These are phyloP conservation scores for Tokudaia tokunoshimensis DNA, from an alignment of 2,797 vertebrate species.

Conservation along the genomic window DNA sequence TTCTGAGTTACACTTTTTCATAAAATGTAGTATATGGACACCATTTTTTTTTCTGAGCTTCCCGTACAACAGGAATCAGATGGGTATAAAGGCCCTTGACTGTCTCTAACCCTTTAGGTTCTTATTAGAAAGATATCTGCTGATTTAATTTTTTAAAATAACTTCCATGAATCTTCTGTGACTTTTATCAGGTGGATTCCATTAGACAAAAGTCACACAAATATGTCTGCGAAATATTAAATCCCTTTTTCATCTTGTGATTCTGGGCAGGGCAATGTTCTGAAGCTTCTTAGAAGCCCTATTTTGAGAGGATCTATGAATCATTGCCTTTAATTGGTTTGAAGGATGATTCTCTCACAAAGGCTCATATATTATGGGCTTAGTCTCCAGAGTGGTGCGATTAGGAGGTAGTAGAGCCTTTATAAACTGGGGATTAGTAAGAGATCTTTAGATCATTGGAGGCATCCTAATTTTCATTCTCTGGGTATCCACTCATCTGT, in stretches of 20 bases:
- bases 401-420: not conserved
- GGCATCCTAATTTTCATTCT: not conserved
- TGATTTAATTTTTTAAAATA: not conserved
- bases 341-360: not conserved
- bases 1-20: slow-evolving; percentile 4
- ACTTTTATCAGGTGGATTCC: not conserved
- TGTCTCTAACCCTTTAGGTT: not conserved
- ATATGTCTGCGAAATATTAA: not conserved
- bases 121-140: not conserved
- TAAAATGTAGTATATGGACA: not conserved
- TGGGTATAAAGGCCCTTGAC: not conserved
- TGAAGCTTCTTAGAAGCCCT: not conserved
- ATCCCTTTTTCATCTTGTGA: not conserved
- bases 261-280: not conserved
- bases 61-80: not conserved
- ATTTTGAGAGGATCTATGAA: not conserved
- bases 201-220: not conserved
- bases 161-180: not conserved
- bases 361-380: not conserved
- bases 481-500: not conserved
- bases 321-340: not conserved
- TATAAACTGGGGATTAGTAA: not conserved
- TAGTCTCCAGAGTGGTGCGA: not conserved
- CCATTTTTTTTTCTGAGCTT: not conserved
- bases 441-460: not conserved